Evolutionary conservation across 2,113 vertebrate species (phyloP).

Genomic region (Sterna hirundo): DNA sequence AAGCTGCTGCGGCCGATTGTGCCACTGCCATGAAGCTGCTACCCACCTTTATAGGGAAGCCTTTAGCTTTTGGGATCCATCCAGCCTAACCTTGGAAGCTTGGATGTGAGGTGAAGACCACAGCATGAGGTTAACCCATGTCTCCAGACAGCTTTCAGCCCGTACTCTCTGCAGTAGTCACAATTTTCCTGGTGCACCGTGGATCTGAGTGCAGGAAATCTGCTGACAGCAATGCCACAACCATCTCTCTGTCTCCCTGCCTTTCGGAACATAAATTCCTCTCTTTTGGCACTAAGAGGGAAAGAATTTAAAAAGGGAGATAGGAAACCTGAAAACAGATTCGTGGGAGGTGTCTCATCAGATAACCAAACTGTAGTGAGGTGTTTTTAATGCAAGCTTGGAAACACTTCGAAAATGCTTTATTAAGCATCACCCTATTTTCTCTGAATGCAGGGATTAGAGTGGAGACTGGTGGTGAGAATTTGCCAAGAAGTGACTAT

Average conservation of each 20-base stretch:
- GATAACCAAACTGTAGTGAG: not conserved
- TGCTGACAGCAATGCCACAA: not conserved
- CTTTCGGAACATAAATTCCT: not conserved
- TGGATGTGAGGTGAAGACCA: not conserved
- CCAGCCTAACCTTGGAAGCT: not conserved
- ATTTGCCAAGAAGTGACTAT: not conserved
- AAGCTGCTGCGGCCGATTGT: not conserved
- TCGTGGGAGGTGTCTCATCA: not conserved
- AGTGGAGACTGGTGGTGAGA: not conserved
- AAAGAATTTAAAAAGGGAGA: not conserved
- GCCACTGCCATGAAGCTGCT: not conserved
- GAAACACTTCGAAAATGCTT: not conserved
- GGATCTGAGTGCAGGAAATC: not conserved
- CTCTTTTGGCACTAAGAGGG: not conserved
- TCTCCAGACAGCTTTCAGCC: not conserved
- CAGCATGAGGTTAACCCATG: not conserved
- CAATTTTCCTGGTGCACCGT: not conserved
- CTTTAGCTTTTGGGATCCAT: not conserved
- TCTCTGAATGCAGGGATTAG: not conserved
- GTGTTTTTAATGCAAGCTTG: not conserved
- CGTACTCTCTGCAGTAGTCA: not conserved
- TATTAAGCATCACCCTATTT: not conserved
- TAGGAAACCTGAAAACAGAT: not conserved
- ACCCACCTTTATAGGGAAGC: not conserved
- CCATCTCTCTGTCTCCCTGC: not conserved